Evolutionary conservation across 2,888 invertebrate genomes (phyloP).

Genomic region (Andrena camellia): DNA sequence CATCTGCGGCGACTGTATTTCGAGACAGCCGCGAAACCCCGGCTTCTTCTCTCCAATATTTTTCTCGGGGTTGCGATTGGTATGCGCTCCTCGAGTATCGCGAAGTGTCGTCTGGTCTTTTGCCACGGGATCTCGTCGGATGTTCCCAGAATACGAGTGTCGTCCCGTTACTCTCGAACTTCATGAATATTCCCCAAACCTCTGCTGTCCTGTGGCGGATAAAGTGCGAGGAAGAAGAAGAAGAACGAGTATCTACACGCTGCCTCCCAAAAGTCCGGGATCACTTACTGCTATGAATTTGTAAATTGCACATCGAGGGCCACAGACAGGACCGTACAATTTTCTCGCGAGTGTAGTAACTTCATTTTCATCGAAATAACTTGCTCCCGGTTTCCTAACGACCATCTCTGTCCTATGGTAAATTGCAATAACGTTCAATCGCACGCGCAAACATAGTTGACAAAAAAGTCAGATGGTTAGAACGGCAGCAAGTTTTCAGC

Average conservation of each 20-base stretch:
- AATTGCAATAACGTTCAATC: neutral
- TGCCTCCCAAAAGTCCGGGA: conserved; percentile 8
- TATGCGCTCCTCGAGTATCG: neutral
- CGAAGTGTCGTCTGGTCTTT: conserved; percentile 28
- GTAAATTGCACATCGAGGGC: neutral
- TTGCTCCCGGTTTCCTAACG: neutral
- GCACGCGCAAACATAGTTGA: neutral
- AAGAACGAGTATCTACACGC: neutral
- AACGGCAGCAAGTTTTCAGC: neutral
- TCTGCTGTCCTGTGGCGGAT: conserved; percentile 1
- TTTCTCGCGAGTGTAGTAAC: neutral
- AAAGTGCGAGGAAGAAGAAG: conserved; percentile 2
- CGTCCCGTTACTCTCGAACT: conserved; percentile 53
- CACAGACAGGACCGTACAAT: neutral
- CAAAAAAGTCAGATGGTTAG: conserved; percentile 4
- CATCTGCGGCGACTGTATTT: no score
- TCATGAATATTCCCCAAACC: conserved; percentile 53
- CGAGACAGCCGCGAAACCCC: neutral
- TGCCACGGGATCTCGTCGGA: conserved; percentile 12
- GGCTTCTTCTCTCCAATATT: neutral
- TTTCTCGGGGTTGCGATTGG: conserved; percentile 16
- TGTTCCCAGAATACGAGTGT: conserved; percentile 22
- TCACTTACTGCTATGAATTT: conserved; percentile 6
- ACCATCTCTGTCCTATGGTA: neutral
- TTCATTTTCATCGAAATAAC: neutral